These are phyloP conservation scores for Proisotoma minuta DNA, from an alignment of 2,888 invertebrate genomes.

Conservation along the genomic window DNA sequence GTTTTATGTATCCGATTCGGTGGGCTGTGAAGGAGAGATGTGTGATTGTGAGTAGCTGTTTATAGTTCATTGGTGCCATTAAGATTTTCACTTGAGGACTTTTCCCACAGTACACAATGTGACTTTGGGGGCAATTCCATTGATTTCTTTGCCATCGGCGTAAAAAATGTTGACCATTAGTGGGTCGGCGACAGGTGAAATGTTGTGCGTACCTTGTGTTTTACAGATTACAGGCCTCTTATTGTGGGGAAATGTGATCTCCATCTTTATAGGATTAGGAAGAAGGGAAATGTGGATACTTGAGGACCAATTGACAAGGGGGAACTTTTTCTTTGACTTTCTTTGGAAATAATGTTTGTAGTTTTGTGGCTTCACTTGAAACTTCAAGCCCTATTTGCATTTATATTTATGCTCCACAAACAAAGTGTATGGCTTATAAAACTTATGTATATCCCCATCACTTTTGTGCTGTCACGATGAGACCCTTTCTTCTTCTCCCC, in stretches of 20 bases:
- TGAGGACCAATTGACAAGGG: too few species aligned
- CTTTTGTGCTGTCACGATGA: neutral
- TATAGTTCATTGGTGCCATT: constrained; percentile 6
- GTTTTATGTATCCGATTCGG: constrained; percentile 1
- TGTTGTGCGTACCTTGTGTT: too few species aligned
- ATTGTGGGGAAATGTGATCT: too few species aligned
- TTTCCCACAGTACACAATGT: neutral
- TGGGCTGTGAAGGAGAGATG: neutral
- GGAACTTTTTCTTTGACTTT: too few species aligned
- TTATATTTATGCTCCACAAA: neutral
- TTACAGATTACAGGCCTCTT: too few species aligned
- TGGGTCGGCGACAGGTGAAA: too few species aligned
- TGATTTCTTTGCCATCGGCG: too few species aligned
- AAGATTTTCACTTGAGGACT: constrained; percentile 6
- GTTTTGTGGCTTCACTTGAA: neutral
- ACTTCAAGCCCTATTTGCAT: neutral
- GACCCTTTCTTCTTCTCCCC: too few species aligned
- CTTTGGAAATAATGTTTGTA: neutral
- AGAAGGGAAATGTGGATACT: too few species aligned
- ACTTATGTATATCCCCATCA: neutral
- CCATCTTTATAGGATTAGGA: too few species aligned
- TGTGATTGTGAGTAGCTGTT: constrained; percentile 6
- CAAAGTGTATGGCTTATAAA: neutral
- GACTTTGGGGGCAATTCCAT: too few species aligned
- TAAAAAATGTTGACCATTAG: too few species aligned